Percentiles rank a stretch among this genome's conserved stretches.
Conservation (phyloP, 1,140 invertebrate genomes). For the Brachionus asplanchnoidis region DNA sequence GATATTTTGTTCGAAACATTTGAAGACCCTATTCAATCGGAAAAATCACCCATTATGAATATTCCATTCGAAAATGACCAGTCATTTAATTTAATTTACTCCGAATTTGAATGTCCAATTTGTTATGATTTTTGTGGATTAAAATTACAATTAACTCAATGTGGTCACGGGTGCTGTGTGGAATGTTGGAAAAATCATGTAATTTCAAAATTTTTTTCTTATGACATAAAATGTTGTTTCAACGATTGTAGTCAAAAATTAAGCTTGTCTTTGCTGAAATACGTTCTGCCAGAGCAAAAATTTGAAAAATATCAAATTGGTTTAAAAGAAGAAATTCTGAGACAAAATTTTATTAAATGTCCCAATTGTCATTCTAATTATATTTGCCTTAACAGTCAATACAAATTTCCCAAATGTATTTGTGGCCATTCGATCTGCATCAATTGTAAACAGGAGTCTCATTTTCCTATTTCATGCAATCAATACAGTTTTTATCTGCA, state of each 20-base stretch:
- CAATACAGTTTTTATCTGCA: background rate
- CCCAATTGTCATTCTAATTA: background rate
- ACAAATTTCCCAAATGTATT: background rate
- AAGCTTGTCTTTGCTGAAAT: background rate
- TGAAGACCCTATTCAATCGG: background rate
- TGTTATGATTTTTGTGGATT: background rate
- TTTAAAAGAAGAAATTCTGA: background rate
- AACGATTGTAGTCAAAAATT: background rate
- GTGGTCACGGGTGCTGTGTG: background rate
- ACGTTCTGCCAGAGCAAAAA: background rate
- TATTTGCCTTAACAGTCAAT: background rate
- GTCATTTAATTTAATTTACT: background rate
- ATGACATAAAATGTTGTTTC: background rate
- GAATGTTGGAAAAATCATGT: slow-evolving; percentile 1
- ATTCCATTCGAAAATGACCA: background rate
- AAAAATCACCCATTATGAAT: background rate
- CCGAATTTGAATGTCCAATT: background rate
- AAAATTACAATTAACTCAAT: background rate
- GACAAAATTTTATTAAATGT: background rate
- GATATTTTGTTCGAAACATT: background rate
- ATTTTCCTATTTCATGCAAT: background rate
- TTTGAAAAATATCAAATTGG: background rate
- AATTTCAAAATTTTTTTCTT: too few relatives aligned
- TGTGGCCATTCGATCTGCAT: background rate
- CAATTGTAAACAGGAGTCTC: background rate